These are phyloP conservation scores for Dryomyza anilis DNA, from an alignment of 2,888 invertebrate genomes.

Conservation along the genomic window DNA sequence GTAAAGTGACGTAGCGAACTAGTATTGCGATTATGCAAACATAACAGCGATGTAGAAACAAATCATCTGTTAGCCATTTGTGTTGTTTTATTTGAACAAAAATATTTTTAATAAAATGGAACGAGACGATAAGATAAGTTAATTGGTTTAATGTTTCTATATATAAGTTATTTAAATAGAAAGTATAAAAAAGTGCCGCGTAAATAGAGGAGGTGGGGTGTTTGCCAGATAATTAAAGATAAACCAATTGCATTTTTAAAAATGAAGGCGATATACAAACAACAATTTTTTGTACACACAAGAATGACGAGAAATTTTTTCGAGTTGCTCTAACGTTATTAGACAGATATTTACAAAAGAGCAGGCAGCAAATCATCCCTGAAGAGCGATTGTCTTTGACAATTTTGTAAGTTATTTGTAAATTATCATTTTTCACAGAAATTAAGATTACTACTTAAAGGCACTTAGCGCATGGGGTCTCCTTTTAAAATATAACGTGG, in stretches of 20 bases:
- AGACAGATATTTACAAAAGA: background rate
- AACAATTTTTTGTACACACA: background rate
- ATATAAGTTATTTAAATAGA: too few species aligned
- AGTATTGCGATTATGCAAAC: too few species aligned
- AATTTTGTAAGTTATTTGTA: too few species aligned
- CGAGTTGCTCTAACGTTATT: background rate
- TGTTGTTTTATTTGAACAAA: too few species aligned
- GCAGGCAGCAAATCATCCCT: background rate
- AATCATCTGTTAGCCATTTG: too few species aligned
- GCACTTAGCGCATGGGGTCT: constrained; percentile 29
- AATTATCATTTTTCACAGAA: too few species aligned
- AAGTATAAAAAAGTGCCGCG: too few species aligned
- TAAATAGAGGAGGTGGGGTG: background rate
- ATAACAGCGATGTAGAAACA: too few species aligned
- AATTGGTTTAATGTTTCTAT: too few species aligned
- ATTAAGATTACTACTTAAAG: background rate
- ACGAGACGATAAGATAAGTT: too few species aligned
- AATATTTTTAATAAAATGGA: too few species aligned
- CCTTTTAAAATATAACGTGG: constrained; percentile 25
- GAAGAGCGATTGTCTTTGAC: background rate
- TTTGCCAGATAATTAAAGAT: background rate
- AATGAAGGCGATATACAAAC: background rate
- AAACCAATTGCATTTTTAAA: background rate
- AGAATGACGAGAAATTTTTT: background rate
- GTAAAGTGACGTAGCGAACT: too few species aligned